Conservation (phyloP, 2,888 invertebrate genomes). For the Cerceris ruficornis region DNA sequence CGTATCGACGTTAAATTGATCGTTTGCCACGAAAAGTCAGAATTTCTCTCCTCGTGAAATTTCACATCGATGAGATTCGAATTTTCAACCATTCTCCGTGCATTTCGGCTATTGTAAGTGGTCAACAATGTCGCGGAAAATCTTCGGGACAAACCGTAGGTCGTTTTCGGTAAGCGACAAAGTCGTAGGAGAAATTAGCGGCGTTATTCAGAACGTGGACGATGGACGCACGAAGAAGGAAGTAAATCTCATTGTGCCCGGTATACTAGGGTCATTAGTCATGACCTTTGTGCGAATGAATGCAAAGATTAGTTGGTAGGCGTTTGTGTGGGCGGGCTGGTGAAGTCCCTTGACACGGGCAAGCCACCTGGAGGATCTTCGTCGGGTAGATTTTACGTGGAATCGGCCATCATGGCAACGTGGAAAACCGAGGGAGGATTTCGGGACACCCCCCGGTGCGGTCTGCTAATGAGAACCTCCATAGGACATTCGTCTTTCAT, state of each 20-base stretch:
- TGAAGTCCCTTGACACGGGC: constrained; percentile 53
- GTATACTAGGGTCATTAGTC: constrained; percentile 71
- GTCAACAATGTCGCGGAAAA: neutral
- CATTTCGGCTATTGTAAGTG: neutral
- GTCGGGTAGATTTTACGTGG: constrained; percentile 59
- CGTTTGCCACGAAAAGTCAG: neutral
- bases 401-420: constrained; percentile 40
- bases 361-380: constrained; percentile 66
- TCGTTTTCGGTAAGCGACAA: constrained; percentile 28
- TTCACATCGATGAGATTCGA: neutral
- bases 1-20: too few species aligned
- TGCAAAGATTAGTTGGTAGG: constrained; percentile 70
- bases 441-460: constrained; percentile 65
- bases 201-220: constrained; percentile 49
- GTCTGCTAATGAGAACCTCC: constrained; percentile 74
- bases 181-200: constrained; percentile 65
- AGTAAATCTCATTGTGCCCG: constrained; percentile 65
- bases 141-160: neutral
- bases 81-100: neutral
- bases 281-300: constrained; percentile 71
- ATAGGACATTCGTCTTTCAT: constrained; percentile 72
- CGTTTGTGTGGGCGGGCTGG: constrained; percentile 67
- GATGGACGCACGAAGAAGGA: constrained; percentile 15
- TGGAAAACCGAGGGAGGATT: constrained; percentile 46
- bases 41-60: neutral